Evolutionary conservation across 2,113 vertebrate genomes (phyloP).

Genomic region (Chelonoidis abingdonii): DNA sequence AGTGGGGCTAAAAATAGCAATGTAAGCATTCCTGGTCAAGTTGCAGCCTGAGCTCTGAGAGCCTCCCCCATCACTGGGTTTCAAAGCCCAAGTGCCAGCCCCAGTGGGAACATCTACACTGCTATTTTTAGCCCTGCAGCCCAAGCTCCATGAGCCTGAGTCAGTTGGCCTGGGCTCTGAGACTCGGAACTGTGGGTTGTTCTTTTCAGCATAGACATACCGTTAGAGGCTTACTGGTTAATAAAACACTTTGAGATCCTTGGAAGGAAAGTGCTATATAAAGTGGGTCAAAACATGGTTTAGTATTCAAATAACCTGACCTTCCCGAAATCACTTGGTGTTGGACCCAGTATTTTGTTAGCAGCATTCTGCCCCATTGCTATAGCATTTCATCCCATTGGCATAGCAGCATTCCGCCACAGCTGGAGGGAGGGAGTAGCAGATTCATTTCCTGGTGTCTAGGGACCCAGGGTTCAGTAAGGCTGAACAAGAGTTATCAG

Average conservation of each 20-base stretch:
- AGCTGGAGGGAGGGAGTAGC: neutral
- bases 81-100: too few species aligned
- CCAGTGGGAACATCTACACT: too few species aligned
- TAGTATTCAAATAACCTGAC: neutral
- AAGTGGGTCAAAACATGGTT: neutral
- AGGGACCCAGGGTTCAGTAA: neutral
- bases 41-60: too few species aligned
- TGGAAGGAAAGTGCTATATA: too few species aligned
- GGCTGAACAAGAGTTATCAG: neutral
- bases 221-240: too few species aligned
- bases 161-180: too few species aligned
- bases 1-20: neutral
- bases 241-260: too few species aligned
- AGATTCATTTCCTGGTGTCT: neutral
- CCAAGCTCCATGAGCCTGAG: too few species aligned
- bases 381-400: neutral
- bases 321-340: neutral
- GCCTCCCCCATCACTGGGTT: too few species aligned
- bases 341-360: conserved; percentile 2
- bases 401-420: neutral
- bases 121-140: too few species aligned
- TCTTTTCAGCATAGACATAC: too few species aligned
- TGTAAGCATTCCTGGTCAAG: neutral
- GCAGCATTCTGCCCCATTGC: neutral
- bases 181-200: too few species aligned